A percentile compares a stretch with the other conserved stretches of the same genome.
These are phyloP conservation scores for Geodia barretti DNA, from an alignment of 37 sponge, comb jelly and placozoan species.

Conservation along the genomic window DNA sequence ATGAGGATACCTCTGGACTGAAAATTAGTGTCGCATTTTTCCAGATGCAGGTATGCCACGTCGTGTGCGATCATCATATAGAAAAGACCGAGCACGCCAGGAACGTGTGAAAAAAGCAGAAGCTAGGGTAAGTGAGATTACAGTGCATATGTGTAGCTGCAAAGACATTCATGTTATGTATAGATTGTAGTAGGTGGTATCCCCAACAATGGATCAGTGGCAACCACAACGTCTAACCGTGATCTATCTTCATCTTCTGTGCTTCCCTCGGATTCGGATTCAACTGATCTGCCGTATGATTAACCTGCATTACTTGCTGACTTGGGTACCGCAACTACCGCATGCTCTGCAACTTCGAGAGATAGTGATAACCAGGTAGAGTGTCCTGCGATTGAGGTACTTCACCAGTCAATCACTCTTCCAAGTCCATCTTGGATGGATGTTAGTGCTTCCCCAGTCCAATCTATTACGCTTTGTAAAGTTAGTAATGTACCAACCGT, in stretches of 20 bases:
- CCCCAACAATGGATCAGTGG: too few species aligned
- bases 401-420: background rate
- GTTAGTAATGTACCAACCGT: background rate
- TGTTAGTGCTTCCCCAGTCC: background rate
- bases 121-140: background rate
- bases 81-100: background rate
- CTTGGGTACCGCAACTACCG: too few species aligned
- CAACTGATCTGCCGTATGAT: background rate
- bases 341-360: too few species aligned
- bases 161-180: background rate
- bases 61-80: background rate
- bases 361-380: too few species aligned
- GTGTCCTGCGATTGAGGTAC: background rate
- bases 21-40: background rate
- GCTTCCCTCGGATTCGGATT: background rate
- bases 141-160: background rate
- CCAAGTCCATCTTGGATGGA: background rate
- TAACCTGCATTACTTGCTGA: background rate
- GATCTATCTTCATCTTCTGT: background rate
- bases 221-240: background rate
- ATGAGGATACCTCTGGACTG: too few species aligned
- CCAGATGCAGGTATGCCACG: background rate
- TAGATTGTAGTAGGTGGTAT: too few species aligned
- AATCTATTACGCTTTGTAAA: background rate
- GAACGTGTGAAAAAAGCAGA: background rate